Conservation (phyloP, 2,113 vertebrate genomes). For the Trogon melanurus region DNA sequence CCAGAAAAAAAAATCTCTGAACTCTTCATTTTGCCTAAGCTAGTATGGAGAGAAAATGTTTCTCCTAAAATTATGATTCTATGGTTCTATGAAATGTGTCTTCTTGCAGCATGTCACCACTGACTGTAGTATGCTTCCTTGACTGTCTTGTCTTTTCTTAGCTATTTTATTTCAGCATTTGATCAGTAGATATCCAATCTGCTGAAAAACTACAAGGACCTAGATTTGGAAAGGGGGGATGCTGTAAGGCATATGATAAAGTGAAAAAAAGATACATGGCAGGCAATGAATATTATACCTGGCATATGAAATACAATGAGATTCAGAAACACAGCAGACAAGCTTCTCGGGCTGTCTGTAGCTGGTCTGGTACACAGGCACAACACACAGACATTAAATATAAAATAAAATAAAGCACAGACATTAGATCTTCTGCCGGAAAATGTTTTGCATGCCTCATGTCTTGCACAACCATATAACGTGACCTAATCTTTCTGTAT, state of each 20-base stretch:
- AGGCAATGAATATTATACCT: background rate
- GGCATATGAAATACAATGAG: background rate
- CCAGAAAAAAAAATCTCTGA: background rate
- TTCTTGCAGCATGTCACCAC: too few species aligned
- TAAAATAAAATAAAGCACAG: background rate
- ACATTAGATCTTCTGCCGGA: background rate
- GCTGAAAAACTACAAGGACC: background rate
- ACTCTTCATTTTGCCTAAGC: background rate
- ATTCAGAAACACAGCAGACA: background rate
- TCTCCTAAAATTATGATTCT: background rate
- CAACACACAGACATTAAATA: background rate
- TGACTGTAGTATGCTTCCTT: background rate
- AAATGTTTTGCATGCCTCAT: accelerated
- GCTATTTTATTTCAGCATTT: background rate
- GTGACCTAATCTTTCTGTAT: background rate
- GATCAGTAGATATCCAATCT: background rate
- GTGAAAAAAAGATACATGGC: background rate
- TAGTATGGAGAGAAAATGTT: background rate
- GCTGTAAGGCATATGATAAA: background rate
- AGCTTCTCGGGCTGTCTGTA: background rate
- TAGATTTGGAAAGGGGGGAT: background rate
- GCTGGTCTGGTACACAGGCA: background rate
- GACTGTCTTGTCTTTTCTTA: background rate
- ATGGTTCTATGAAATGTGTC: too few species aligned
- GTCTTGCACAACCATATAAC: background rate